Evolutionary conservation across 2,797 vertebrate species (phyloP).

Genomic region (Gambelia wislizenii): DNA sequence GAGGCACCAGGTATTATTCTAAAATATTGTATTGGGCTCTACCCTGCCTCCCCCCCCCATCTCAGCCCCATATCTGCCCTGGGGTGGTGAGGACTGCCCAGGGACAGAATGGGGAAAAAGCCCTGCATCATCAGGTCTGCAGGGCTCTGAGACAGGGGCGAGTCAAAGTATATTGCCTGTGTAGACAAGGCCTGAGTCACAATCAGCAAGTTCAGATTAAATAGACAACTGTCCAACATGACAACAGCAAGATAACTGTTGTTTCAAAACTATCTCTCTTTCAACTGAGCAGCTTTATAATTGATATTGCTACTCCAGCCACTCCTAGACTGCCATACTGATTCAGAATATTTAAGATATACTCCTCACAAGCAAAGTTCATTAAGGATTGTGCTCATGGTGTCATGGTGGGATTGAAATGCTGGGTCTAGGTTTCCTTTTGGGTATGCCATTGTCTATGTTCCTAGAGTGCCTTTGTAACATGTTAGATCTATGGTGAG

Average conservation of each 20-base stretch:
- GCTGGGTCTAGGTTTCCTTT: neutral
- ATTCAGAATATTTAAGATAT: neutral
- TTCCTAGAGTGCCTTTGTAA: neutral
- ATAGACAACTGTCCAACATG: neutral
- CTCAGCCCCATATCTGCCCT: too few species aligned
- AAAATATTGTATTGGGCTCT: too few species aligned
- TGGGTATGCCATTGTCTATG: too few species aligned
- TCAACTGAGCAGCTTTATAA: neutral
- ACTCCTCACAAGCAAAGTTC: too few species aligned
- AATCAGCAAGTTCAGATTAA: neutral
- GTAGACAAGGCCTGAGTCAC: too few species aligned
- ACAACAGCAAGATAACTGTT: neutral
- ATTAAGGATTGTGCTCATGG: neutral
- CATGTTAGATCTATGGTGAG: neutral
- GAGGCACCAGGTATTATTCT: too few species aligned
- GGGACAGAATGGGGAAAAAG: too few species aligned
- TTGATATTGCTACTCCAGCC: neutral
- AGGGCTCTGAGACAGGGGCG: too few species aligned
- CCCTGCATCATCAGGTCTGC: too few species aligned
- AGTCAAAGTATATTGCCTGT: too few species aligned
- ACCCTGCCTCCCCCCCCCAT: too few species aligned
- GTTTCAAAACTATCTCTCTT: neutral
- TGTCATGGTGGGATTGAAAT: neutral
- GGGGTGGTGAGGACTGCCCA: too few species aligned
- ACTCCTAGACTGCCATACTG: neutral